A percentile compares a stretch with the other conserved stretches of the same genome.
These are phyloP conservation scores for Xylocopa sonorina DNA, from an alignment of 1,140 invertebrate species.

Conservation along the genomic window DNA sequence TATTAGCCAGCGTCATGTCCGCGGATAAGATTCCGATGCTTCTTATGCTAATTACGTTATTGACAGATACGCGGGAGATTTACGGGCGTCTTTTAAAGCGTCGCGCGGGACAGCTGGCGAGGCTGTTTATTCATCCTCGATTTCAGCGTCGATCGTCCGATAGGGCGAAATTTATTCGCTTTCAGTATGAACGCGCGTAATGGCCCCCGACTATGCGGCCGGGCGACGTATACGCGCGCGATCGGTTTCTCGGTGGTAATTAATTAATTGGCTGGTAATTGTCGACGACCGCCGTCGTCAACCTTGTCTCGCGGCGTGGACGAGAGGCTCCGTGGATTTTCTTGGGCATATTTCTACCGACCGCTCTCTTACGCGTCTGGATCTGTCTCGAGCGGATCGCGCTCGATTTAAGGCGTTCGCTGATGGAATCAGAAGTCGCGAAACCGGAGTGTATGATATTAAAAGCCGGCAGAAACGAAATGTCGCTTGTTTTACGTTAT, in stretches of 20 bases:
- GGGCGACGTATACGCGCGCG: neutral
- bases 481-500: too few relatives aligned
- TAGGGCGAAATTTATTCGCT: slow-evolving; percentile 36
- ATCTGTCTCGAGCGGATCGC: neutral
- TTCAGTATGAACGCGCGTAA: slow-evolving; percentile 23
- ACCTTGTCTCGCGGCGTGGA: neutral
- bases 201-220: neutral
- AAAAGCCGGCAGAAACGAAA: too few relatives aligned
- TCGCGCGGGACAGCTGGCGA: slow-evolving; percentile 15
- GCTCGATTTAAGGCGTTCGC: neutral
- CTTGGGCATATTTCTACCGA: neutral
- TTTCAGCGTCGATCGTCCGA: slow-evolving; percentile 37
- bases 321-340: neutral
- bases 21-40: slow-evolving; percentile 42
- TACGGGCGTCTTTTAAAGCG: slow-evolving; percentile 30
- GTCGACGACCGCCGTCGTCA: neutral
- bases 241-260: slow-evolving; percentile 10
- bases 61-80: slow-evolving; percentile 39
- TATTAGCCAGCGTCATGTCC: slow-evolving; percentile 29
- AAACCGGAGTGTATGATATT: too few relatives aligned
- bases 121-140: slow-evolving; percentile 36
- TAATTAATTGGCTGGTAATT: slow-evolving; percentile 26
- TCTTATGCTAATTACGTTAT: slow-evolving; percentile 53
- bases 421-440: neutral
- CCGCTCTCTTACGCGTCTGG: too few relatives aligned